These are phyloP conservation scores for Onthophagus sagittarius DNA, from an alignment of 2,888 invertebrate genomes.

Conservation along the genomic window DNA sequence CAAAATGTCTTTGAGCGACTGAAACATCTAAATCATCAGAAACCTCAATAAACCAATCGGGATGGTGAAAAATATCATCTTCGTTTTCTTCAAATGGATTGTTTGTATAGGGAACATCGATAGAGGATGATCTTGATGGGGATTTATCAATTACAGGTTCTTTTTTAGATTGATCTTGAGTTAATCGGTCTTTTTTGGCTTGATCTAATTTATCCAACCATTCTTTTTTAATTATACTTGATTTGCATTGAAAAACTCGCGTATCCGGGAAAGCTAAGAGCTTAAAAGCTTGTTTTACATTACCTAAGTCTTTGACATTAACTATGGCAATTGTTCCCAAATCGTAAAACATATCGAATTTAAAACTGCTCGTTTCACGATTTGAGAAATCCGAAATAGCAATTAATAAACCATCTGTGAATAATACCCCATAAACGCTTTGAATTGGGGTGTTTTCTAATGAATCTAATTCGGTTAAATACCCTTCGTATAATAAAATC, in stretches of 20 bases:
- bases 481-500: slow-evolving; percentile 85
- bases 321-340: slow-evolving; percentile 89
- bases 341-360: slow-evolving; percentile 80
- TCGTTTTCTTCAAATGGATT: slow-evolving; percentile 49
- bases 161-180: slow-evolving; percentile 55
- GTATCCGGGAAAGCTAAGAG: slow-evolving; percentile 91
- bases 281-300: slow-evolving; percentile 90
- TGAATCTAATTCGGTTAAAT: slow-evolving; percentile 83
- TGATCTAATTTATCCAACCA: slow-evolving; percentile 92
- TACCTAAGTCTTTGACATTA: slow-evolving; percentile 86
- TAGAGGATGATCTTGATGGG: slow-evolving; percentile 48
- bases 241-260: slow-evolving; percentile 85
- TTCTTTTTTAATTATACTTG: slow-evolving; percentile 70
- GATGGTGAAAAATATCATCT: slow-evolving; percentile 47
- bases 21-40: slow-evolving; percentile 93
- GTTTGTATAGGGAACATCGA: slow-evolving; percentile 45
- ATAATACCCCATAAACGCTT: slow-evolving; percentile 86
- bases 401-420: slow-evolving; percentile 88
- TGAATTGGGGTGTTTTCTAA: slow-evolving; percentile 83
- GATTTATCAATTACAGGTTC: slow-evolving; percentile 47
- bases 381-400: slow-evolving; percentile 69
- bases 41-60: slow-evolving; percentile 88
- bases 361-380: slow-evolving; percentile 62
- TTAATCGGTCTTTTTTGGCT: slow-evolving; percentile 77
- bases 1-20: slow-evolving; percentile 93